These are phyloP conservation scores for Rattus rattus DNA, from an alignment of 2,113 vertebrate genomes.

Conservation along the genomic window DNA sequence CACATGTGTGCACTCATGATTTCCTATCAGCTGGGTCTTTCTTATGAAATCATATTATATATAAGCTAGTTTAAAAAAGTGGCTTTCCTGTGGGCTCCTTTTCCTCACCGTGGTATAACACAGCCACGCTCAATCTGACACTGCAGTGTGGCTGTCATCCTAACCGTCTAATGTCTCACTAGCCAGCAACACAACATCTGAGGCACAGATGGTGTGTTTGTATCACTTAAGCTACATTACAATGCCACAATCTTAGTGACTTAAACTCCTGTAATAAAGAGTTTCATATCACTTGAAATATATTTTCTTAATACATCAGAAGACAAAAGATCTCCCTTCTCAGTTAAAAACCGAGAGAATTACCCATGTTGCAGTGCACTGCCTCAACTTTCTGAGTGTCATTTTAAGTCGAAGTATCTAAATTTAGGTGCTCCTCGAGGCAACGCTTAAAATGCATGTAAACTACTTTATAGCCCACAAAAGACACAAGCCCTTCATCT, in stretches of 20 bases:
- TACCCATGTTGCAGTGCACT: slow-evolving; percentile 67
- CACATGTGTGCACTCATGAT: background rate
- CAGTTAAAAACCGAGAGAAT: slow-evolving; percentile 69
- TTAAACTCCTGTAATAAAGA: slow-evolving; percentile 29
- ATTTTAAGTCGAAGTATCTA: slow-evolving; percentile 69
- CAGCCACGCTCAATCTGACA: background rate
- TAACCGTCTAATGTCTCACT: background rate
- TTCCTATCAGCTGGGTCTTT: background rate
- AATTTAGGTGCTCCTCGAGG: slow-evolving; percentile 80
- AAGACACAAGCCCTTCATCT: slow-evolving; percentile 55
- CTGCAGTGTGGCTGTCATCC: background rate
- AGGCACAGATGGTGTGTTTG: slow-evolving; percentile 8
- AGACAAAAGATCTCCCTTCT: slow-evolving; percentile 65
- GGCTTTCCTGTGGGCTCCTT: background rate
- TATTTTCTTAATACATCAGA: slow-evolving; percentile 64
- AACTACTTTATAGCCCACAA: slow-evolving; percentile 62
- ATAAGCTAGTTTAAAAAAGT: background rate
- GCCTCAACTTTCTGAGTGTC: slow-evolving; percentile 73
- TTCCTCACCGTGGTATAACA: background rate
- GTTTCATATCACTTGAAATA: slow-evolving; percentile 7
- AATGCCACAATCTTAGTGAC: background rate
- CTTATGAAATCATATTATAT: background rate
- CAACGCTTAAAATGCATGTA: slow-evolving; percentile 64
- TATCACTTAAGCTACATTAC: background rate
- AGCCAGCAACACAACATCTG: slow-evolving; percentile 12